These are phyloP conservation scores for Leistus spinibarbis DNA, from an alignment of 2,888 invertebrate genomes.

Conservation along the genomic window DNA sequence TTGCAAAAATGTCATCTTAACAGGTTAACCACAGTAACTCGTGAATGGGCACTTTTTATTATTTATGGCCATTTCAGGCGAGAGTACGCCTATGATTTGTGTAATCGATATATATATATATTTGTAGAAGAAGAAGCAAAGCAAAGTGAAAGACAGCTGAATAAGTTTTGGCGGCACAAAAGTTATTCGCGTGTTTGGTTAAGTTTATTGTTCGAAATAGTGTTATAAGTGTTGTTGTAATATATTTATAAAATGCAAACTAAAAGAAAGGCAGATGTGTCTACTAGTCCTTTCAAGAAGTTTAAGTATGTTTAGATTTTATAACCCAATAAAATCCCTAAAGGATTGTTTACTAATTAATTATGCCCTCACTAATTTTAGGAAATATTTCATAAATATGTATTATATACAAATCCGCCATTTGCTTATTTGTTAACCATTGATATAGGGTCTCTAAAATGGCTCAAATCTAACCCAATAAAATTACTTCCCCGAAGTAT, in stretches of 20 bases:
- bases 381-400: no score
- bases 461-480: no score
- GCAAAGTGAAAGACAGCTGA: slow-evolving; percentile 4
- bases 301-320: slow-evolving; percentile 24
- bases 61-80: neutral
- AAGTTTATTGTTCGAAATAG: neutral
- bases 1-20: slow-evolving; percentile 32
- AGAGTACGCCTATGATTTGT: slow-evolving; percentile 30
- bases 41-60: neutral
- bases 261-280: slow-evolving; percentile 20
- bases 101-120: slow-evolving; percentile 25
- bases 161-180: slow-evolving; percentile 32
- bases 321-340: neutral
- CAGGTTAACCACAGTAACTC: slow-evolving; percentile 39
- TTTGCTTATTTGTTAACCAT: no score
- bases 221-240: neutral
- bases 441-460: no score
- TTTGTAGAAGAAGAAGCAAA: slow-evolving; percentile 23
- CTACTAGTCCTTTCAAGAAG: slow-evolving; percentile 23
- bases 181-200: neutral
- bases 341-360: no score
- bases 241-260: slow-evolving; percentile 6
- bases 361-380: no score
- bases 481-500: no score
- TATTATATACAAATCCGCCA: no score